phyloP scores from a whole-genome alignment of 1,140 invertebrate genomes.

The Parasteatoda tepidariorum region DNA sequence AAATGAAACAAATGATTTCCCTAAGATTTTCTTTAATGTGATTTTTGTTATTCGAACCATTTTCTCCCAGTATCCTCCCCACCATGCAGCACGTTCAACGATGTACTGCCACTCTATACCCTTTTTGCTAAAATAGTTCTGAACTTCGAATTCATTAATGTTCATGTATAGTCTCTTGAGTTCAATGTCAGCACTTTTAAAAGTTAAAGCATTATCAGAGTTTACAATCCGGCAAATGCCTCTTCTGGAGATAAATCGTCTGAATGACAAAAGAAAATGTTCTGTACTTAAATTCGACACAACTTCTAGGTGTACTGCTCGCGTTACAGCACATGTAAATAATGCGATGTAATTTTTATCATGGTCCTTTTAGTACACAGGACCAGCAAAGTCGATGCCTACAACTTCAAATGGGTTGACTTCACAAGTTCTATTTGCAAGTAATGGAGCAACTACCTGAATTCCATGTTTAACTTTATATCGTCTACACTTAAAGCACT shows the following conservation, averaged over 20 bases:
- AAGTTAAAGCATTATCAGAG: conserved; percentile 24
- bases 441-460: background rate
- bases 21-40: conserved; percentile 6
- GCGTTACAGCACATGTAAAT: background rate
- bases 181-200: conserved; percentile 2
- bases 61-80: no score
- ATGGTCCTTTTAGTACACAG: background rate
- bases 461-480: background rate
- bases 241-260: background rate
- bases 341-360: background rate
- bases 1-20: background rate
- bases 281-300: background rate
- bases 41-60: no score
- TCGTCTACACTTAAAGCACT: background rate
- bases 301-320: background rate
- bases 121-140: background rate
- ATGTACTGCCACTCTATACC: background rate
- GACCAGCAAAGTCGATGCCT: background rate
- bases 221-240: background rate
- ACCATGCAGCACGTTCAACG: background rate
- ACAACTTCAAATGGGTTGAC: background rate
- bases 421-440: background rate
- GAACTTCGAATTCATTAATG: background rate
- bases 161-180: background rate
- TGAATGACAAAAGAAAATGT: background rate